Base-by-base conservation (phyloP, 2,797 vertebrate genomes). In the Brachyalestes nurse region DNA sequence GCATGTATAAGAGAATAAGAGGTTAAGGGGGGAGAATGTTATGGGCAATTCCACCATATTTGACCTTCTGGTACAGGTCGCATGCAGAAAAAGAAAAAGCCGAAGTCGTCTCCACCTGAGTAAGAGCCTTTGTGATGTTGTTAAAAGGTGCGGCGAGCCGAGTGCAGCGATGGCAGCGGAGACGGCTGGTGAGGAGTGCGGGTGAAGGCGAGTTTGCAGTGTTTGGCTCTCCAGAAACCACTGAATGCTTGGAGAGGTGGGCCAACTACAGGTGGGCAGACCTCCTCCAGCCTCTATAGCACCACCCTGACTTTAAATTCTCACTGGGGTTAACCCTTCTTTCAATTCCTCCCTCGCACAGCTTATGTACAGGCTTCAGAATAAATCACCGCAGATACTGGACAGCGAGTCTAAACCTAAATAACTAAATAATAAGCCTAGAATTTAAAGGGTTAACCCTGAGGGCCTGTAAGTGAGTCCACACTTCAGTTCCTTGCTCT, bases 171-270 rank as follows among this genome's bases (percentile, higher is more conserved):
- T 55, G 51, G 67, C 79, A 84, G 77, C 8, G 28, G 28, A 65
- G 23, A 17, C 64, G 70, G 55, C 21, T 67, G 75, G 78, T 82
- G 80, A 84, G 81, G 76, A 78, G 78, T 51, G 57, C 75, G 71
- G 86, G 86, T 91, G 89, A 92, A 90, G 91, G 64, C 19, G 38
- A 19, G 64, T 92, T 89, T 82, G 82, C n/a, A 79, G 90, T 75
- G 86, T 82, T 84, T 88, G 85, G 88, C 88, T 38, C 88, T 88
- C 85, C 87, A 86, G 82, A 85, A 90, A 91, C 83, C 88, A 71
- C 71, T 61, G 73, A 72, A 34, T 38, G 53, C 45, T 67, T 82
- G 61, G 23, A 55, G 77, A 42, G 69, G 73, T 49, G 55, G 49
- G 51, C 58, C 40, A 2, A 34, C 62, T 72, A 81, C 77, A 79